These are phyloP conservation scores for Netelia fuscicornis DNA, from an alignment of 2,888 invertebrate species.

Conservation along the genomic window DNA sequence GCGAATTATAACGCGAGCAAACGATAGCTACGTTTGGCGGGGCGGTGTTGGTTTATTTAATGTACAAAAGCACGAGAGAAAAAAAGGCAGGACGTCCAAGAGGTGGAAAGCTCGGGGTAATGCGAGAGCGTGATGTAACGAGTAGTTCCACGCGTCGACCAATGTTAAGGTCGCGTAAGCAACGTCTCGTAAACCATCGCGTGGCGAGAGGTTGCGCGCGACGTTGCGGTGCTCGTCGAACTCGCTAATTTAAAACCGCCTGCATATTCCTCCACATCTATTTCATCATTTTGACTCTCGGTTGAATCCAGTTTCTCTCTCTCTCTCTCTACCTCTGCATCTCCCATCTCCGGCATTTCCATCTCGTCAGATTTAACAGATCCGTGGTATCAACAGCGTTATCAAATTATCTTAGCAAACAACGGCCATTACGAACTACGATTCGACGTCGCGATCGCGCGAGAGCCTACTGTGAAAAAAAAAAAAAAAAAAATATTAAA, in stretches of 20 bases:
- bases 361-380: too few relatives aligned
- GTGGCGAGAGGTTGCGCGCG: slow-evolving; percentile 48
- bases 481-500: too few relatives aligned
- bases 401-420: too few relatives aligned
- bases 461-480: too few relatives aligned
- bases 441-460: not conserved
- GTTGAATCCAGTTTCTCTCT: slow-evolving; percentile 8
- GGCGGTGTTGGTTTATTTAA: too few relatives aligned
- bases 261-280: slow-evolving; percentile 7
- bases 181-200: slow-evolving; percentile 69
- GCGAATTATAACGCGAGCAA: too few relatives aligned
- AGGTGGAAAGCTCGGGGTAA: too few relatives aligned
- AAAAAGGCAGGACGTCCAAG: too few relatives aligned
- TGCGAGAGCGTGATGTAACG: too few relatives aligned
- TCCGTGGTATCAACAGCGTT: too few relatives aligned
- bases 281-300: not conserved
- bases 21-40: too few relatives aligned
- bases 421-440: slow-evolving; percentile 7
- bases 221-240: slow-evolving; percentile 19
- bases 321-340: slow-evolving; percentile 12
- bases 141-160: slow-evolving; percentile 8
- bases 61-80: too few relatives aligned
- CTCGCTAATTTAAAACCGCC: slow-evolving; percentile 34
- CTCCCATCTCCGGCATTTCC: not conserved
- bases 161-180: slow-evolving; percentile 5